Conservation (phyloP, 2,888 invertebrate species). For the Cyclophora punctaria region DNA sequence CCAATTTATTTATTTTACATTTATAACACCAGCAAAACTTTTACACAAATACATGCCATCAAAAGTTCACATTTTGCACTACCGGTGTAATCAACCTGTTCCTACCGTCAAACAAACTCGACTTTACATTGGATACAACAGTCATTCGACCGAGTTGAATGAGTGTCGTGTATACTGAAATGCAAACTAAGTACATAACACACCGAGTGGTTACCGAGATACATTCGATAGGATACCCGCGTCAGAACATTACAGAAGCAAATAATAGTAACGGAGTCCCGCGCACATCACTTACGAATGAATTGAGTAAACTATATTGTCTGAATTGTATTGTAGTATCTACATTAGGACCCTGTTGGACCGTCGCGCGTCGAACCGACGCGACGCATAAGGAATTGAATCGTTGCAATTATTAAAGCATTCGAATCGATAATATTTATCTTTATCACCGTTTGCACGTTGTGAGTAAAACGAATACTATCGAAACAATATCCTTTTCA, state of each 20-base stretch:
- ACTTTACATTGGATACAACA: too few species aligned
- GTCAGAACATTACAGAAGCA: slow-evolving; percentile 24
- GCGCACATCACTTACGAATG: slow-evolving; percentile 14
- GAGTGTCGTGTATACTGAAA: slow-evolving; percentile 24
- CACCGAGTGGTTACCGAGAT: slow-evolving; percentile 13
- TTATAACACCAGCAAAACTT: slow-evolving; percentile 47
- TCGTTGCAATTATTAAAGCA: slow-evolving; percentile 47
- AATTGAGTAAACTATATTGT: slow-evolving; percentile 40
- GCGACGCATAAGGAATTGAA: slow-evolving; percentile 37
- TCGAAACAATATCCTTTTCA: too few species aligned
- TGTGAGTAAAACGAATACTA: too few species aligned
- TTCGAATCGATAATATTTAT: slow-evolving; percentile 21
- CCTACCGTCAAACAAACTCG: background rate
- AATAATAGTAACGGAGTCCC: slow-evolving; percentile 13
- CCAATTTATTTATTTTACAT: slow-evolving; percentile 38
- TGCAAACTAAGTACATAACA: slow-evolving; percentile 38
- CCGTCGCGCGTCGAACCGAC: slow-evolving; percentile 24
- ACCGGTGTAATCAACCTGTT: slow-evolving; percentile 10
- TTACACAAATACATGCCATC: slow-evolving; percentile 55
- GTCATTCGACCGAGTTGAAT: too few species aligned
- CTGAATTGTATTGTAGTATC: slow-evolving; percentile 34
- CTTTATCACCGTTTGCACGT: too few species aligned
- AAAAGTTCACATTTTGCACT: slow-evolving; percentile 39
- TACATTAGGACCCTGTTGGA: slow-evolving; percentile 66
- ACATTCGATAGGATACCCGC: slow-evolving; percentile 25